Evolutionary conservation across 2,113 vertebrate species (phyloP).

Genomic region (Xerus inauris): DNA sequence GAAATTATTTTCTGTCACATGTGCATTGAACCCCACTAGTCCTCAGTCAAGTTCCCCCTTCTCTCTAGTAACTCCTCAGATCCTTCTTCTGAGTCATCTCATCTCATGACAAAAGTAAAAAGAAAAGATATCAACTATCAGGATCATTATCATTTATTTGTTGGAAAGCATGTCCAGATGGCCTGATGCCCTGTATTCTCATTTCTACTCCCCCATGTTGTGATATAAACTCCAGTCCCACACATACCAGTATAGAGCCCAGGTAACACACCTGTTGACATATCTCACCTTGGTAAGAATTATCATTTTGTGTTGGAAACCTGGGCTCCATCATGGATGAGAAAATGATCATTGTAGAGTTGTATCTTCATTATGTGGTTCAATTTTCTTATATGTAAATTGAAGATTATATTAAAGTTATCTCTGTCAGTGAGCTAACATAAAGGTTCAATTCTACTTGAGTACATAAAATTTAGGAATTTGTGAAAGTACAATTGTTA

Average conservation of each 20-base stretch:
- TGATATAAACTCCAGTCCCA: background rate
- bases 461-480: background rate
- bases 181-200: background rate
- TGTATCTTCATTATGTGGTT: slow-evolving; percentile 76
- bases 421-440: background rate
- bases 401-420: slow-evolving; percentile 33
- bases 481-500: background rate
- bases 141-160: background rate
- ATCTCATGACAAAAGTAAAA: background rate
- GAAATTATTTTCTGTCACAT: no score
- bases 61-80: no score
- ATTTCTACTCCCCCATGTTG: background rate
- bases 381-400: slow-evolving; percentile 76
- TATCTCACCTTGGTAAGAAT: background rate
- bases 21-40: no score
- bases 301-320: background rate
- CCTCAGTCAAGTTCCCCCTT: no score
- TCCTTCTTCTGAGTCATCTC: no score
- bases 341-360: background rate
- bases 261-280: background rate
- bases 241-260: background rate
- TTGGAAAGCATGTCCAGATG: background rate
- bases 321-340: background rate
- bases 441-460: background rate
- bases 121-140: background rate